phyloP scores from a whole-genome alignment of 2,888 invertebrate species.

The Coelogynopora nodosa region DNA sequence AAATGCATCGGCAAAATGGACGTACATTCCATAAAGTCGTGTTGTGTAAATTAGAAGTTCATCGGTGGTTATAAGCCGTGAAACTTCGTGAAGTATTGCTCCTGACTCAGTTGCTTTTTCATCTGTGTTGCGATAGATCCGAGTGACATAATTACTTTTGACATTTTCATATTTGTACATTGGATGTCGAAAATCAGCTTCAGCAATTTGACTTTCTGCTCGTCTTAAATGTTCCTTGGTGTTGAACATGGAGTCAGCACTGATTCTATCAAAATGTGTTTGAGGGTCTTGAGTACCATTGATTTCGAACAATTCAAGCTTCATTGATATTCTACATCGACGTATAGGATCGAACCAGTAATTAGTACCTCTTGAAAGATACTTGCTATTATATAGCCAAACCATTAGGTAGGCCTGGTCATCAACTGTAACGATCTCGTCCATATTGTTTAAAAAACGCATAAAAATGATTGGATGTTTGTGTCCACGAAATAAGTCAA shows the following conservation, averaged over 20 bases:
- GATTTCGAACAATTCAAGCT: neutral
- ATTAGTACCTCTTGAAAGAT: conserved; percentile 50
- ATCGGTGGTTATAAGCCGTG: conserved; percentile 50
- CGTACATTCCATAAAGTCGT: conserved; percentile 52
- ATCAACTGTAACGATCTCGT: conserved; percentile 54
- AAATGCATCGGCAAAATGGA: conserved; percentile 13
- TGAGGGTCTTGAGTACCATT: neutral
- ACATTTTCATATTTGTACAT: neutral
- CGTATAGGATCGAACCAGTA: conserved; percentile 16
- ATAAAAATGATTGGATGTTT: conserved; percentile 51
- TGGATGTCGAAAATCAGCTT: conserved; percentile 8
- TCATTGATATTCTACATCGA: conserved; percentile 25
- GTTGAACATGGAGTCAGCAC: neutral
- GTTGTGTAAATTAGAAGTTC: conserved; percentile 54
- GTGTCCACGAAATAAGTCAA: conserved; percentile 53
- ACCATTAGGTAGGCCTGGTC: conserved; percentile 52
- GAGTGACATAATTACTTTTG: conserved; percentile 46
- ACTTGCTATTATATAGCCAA: conserved; percentile 51
- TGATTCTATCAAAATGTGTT: neutral
- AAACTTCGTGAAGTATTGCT: conserved; percentile 53
- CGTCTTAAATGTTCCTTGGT: neutral
- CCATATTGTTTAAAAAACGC: conserved; percentile 52
- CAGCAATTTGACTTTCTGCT: neutral
- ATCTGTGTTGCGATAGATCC: conserved; percentile 49
- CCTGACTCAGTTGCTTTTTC: conserved; percentile 52